Percentiles rank a stretch among this genome's conserved stretches.
phyloP scores from a whole-genome alignment of 2,113 vertebrate species.

The Lophotis ruficrista region DNA sequence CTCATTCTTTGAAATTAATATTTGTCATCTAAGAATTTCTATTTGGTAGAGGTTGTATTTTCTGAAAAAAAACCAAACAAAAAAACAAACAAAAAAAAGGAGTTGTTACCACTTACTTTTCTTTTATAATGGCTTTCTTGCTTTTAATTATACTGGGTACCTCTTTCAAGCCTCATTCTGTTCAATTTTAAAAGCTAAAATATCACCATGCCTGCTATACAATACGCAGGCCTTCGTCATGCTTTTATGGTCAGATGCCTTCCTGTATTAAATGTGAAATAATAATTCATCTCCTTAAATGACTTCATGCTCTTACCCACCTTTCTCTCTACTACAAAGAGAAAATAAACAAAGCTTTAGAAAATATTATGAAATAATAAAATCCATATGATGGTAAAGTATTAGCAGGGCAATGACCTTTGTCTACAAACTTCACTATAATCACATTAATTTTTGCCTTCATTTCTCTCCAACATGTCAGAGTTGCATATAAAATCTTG shows the following conservation, averaged over 20 bases:
- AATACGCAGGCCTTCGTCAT: not conserved
- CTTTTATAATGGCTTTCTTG: not conserved
- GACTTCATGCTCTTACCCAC: not conserved
- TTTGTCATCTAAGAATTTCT: not conserved
- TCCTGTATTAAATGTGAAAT: not conserved
- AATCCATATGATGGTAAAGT: not conserved
- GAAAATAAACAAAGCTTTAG: slow-evolving; percentile 47
- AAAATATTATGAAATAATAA: slow-evolving; percentile 50
- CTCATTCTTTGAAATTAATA: not conserved
- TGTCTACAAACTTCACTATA: not conserved
- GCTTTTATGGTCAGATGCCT: slow-evolving; percentile 2
- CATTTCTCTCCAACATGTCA: not conserved
- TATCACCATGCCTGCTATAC: not conserved
- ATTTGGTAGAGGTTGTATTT: not conserved
- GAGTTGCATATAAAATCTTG: not conserved
- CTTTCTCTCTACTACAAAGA: not conserved
- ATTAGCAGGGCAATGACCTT: not conserved
- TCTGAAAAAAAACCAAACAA: not conserved
- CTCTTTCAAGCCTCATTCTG: not conserved
- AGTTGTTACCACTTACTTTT: not conserved
- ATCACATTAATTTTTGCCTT: not conserved
- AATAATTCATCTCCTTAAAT: slow-evolving; percentile 36
- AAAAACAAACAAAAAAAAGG: not conserved
- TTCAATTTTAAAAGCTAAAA: not conserved
- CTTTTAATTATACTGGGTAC: not conserved